Evolutionary conservation across 2,888 invertebrate genomes (phyloP).

Genomic region (Steinernema carpocapsae): DNA sequence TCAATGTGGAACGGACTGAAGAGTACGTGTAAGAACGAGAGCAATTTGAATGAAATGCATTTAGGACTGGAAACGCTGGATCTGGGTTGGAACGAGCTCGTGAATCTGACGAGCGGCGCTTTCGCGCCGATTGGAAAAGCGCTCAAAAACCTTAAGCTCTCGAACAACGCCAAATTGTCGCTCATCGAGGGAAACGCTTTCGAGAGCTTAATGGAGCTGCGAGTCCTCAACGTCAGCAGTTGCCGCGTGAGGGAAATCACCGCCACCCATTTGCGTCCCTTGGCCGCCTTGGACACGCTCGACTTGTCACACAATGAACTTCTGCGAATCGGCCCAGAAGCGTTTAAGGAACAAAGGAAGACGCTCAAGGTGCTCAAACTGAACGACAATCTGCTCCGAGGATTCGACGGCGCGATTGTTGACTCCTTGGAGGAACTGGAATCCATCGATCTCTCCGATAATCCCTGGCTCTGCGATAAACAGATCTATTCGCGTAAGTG

Average conservation of each 20-base stretch:
- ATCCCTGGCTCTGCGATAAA: slow-evolving; percentile 68
- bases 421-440: slow-evolving; percentile 73
- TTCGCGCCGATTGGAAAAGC: slow-evolving; percentile 51
- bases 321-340: slow-evolving; percentile 45
- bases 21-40: slow-evolving; percentile 75
- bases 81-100: slow-evolving; percentile 74
- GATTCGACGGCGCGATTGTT: slow-evolving; percentile 78
- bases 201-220: slow-evolving; percentile 45
- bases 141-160: slow-evolving; percentile 53
- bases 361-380: slow-evolving; percentile 79
- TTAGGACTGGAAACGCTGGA: slow-evolving; percentile 84
- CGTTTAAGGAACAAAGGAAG: slow-evolving; percentile 49
- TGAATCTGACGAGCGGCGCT: slow-evolving; percentile 47
- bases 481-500: slow-evolving; percentile 48
- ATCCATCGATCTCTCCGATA: slow-evolving; percentile 69
- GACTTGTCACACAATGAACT: slow-evolving; percentile 60
- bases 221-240: slow-evolving; percentile 16
- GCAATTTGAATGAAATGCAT: slow-evolving; percentile 70
- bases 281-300: slow-evolving; percentile 36
- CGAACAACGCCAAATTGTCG: slow-evolving; percentile 50
- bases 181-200: slow-evolving; percentile 48
- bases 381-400: slow-evolving; percentile 82
- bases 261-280: not conserved
- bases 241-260: not conserved
- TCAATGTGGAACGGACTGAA: slow-evolving; percentile 82